phyloP scores from a whole-genome alignment of 2,888 invertebrate species.

The Isotomurus palustris region DNA sequence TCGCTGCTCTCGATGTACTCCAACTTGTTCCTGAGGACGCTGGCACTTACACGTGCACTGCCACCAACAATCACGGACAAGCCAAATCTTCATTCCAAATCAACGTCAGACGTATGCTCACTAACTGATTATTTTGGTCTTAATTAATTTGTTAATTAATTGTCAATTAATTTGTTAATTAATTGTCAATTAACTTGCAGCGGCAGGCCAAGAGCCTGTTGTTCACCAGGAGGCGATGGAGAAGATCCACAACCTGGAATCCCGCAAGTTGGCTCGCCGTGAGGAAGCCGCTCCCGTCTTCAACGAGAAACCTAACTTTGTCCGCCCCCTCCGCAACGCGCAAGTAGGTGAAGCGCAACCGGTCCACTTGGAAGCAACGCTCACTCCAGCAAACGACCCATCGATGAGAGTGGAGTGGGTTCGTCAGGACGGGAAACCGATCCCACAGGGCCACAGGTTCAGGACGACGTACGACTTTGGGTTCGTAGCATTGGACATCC shows the following conservation, averaged over 20 bases:
- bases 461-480: conserved; percentile 97
- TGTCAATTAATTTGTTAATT: not conserved
- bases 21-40: conserved; percentile 86
- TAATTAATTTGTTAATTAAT: conserved; percentile 1
- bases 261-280: conserved; percentile 4
- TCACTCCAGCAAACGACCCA: conserved; percentile 96
- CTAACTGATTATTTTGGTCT: conserved; percentile 44
- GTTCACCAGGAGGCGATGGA: conserved; percentile 81
- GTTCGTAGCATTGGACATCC: conserved; percentile 90
- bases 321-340: conserved; percentile 76
- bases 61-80: conserved; percentile 78
- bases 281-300: conserved; percentile 53
- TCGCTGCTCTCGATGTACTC: conserved; percentile 90
- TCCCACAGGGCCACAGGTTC: conserved; percentile 87
- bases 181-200: not conserved
- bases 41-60: conserved; percentile 68
- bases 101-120: conserved; percentile 67
- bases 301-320: conserved; percentile 83
- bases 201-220: conserved; percentile 1
- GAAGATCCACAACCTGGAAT: conserved; percentile 85
- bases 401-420: conserved; percentile 99
- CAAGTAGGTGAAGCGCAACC: conserved; percentile 81
- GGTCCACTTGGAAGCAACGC: conserved; percentile 87
- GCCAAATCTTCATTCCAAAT: conserved; percentile 75
- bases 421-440: conserved; percentile 80